Evolutionary conservation across 2,797 vertebrate genomes (phyloP).

Genomic region (Salarias fasciatus): DNA sequence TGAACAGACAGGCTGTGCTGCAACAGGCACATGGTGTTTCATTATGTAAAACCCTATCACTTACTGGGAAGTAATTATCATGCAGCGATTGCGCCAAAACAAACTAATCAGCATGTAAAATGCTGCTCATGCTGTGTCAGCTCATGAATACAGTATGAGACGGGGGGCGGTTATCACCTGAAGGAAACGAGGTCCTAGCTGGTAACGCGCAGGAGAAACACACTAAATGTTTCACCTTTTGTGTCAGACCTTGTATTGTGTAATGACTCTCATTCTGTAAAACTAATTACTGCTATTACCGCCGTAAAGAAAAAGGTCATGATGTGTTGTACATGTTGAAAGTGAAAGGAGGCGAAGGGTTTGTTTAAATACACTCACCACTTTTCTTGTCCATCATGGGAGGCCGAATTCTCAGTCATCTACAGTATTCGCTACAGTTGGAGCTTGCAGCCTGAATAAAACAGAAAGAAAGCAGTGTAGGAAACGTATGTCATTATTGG

Average conservation of each 20-base stretch:
- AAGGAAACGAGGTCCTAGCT: slow-evolving; percentile 35
- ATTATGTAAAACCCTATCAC: slow-evolving; percentile 73
- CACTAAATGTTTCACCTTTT: slow-evolving; percentile 15
- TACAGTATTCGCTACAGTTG: slow-evolving; percentile 71
- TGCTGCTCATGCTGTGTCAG: slow-evolving; percentile 50
- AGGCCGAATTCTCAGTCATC: slow-evolving; percentile 80
- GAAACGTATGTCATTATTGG: not conserved
- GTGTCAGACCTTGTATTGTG: slow-evolving; percentile 7
- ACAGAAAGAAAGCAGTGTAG: slow-evolving; percentile 39
- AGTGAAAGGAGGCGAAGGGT: not conserved
- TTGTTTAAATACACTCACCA: slow-evolving; percentile 73
- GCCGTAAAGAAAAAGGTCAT: not conserved
- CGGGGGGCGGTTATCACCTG: slow-evolving; percentile 39
- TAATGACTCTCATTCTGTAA: slow-evolving; percentile 1
- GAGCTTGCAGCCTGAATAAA: slow-evolving; percentile 69
- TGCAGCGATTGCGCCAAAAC: slow-evolving; percentile 70
- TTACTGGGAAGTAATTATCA: slow-evolving; percentile 69
- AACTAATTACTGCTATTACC: slow-evolving; percentile 6
- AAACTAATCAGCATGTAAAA: slow-evolving; percentile 69
- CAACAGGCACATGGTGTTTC: slow-evolving; percentile 49
- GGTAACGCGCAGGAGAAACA: slow-evolving; percentile 2
- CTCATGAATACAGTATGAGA: slow-evolving; percentile 53
- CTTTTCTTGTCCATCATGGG: slow-evolving; percentile 88
- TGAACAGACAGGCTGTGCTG: slow-evolving; percentile 43
- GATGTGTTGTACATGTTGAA: slow-evolving; percentile 4